Evolutionary conservation across 2,888 invertebrate species (phyloP), one percentile per base, ranked within the genome.

Genomic region (Apodemia duryi): DNA sequence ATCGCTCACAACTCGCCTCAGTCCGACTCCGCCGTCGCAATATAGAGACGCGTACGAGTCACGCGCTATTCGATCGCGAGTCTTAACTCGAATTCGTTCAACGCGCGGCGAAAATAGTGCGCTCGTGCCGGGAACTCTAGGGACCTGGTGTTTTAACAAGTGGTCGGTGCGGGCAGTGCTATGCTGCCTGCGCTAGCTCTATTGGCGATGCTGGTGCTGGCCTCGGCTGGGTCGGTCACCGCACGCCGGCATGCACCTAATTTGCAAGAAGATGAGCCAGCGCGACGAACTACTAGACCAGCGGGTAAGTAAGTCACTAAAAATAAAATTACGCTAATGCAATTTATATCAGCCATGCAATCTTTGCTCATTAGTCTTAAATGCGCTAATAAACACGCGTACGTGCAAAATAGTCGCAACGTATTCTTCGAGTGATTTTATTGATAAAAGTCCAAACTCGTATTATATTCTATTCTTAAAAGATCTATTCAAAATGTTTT

Each of bases 191-290:
- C 84, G 81, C 75, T 85, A 73, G 75, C 81, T 69, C 75, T 78
- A 69, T 83, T 88, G 82, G 80, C 87, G 79, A 74, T 88, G 84
- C 82, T 87, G 79, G 81, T 80, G 83, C 79, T 84, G 84, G 82
- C 78, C 76, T 80, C 79, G 76, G 76, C 79, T 77, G 79, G 75
- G 73, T 83, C 83, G 70, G 85, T 78, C 66, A 78, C 76, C 65
- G 86, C 89, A 73, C 89, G 94, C 75, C 93, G 94, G 76, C 94
- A 94, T 81, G 93, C 94, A 75, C 95, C 95, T 72, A 88, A 93
- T 73, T 88, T 94, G 79, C 88, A 93, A 68, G 95, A 95, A 84
- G 95, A 95, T 83, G 94, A 94, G 77, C 94, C 94, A 83, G 93
- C 93, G 72, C 92, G 94, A 65, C 94, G 94, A 75, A 93, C 93